phyloP scores from a whole-genome alignment of 2,113 vertebrate genomes.

The Pimephales promelas region DNA sequence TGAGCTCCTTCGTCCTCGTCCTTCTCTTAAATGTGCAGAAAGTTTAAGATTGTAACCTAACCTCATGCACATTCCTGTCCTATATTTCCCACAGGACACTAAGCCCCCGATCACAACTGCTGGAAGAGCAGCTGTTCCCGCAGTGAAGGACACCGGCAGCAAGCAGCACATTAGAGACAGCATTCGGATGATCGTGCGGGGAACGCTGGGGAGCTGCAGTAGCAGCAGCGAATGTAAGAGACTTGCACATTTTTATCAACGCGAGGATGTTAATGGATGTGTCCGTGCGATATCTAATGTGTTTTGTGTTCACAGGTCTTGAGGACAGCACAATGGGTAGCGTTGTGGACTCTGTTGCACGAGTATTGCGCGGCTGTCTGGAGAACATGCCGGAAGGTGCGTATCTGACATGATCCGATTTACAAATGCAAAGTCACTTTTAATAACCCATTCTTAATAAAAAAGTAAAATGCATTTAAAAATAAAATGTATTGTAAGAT shows the following conservation, averaged over 20 bases:
- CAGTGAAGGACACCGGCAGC: constrained; percentile 64
- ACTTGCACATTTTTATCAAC: neutral
- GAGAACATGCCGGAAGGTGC: constrained; percentile 84
- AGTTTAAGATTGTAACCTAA: neutral
- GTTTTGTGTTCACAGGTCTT: constrained; percentile 73
- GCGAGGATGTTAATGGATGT: constrained; percentile 4
- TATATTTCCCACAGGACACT: constrained; percentile 69
- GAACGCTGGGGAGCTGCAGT: constrained; percentile 86
- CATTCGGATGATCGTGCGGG: constrained; percentile 87
- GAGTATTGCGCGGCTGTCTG: constrained; percentile 82
- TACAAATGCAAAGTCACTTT: neutral
- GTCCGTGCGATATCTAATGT: constrained; percentile 9
- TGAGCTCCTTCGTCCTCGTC: constrained; percentile 48
- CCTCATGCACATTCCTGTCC: neutral
- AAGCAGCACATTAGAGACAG: constrained; percentile 81
- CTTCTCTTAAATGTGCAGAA: neutral
- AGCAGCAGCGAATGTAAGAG: constrained; percentile 86
- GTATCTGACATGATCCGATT: neutral
- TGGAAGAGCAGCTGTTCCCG: constrained; percentile 63
- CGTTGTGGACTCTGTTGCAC: constrained; percentile 82
- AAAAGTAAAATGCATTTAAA: no score
- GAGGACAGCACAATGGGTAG: constrained; percentile 87
- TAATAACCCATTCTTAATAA: neutral
- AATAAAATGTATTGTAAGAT: no score
- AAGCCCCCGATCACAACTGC: constrained; percentile 65